A percentile compares a stretch with the other conserved stretches of the same genome.
Evolutionary conservation across 92 coral and sea anemone species (phyloP).

Genomic region (Palythoa caribaeorum): DNA sequence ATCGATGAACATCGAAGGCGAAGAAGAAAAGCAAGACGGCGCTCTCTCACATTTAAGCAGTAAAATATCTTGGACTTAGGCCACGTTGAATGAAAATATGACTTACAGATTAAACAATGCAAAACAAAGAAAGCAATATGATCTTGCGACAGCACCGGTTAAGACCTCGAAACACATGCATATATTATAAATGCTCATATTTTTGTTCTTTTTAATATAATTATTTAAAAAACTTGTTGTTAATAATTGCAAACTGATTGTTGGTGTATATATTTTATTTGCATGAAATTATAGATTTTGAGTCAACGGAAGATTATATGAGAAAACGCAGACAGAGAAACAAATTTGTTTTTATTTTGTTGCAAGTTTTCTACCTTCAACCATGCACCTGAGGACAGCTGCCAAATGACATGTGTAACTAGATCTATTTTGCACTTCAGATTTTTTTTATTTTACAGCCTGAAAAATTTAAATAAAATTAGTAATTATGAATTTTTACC

Average conservation of each 20-base stretch:
- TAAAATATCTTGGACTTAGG: neutral
- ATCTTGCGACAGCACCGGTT: neutral
- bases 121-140: neutral
- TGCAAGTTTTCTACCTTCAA: neutral
- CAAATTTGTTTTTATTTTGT: neutral
- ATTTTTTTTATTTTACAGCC: neutral
- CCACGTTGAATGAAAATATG: neutral
- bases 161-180: neutral
- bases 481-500: neutral
- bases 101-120: neutral
- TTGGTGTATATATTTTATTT: neutral
- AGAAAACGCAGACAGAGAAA: neutral
- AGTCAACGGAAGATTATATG: neutral
- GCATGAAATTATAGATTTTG: neutral
- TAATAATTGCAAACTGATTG: neutral
- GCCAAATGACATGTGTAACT: too few relatives aligned
- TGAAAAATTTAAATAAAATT: neutral
- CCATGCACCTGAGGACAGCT: too few relatives aligned
- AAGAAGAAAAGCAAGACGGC: neutral
- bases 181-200: neutral
- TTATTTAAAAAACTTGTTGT: neutral
- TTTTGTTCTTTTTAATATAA: neutral
- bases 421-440: too few relatives aligned
- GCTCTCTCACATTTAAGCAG: neutral
- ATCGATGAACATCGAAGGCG: constrained; percentile 10